These are phyloP conservation scores for Gyrodactylus salaris DNA, from an alignment of 1,140 invertebrate species.

Conservation along the genomic window DNA sequence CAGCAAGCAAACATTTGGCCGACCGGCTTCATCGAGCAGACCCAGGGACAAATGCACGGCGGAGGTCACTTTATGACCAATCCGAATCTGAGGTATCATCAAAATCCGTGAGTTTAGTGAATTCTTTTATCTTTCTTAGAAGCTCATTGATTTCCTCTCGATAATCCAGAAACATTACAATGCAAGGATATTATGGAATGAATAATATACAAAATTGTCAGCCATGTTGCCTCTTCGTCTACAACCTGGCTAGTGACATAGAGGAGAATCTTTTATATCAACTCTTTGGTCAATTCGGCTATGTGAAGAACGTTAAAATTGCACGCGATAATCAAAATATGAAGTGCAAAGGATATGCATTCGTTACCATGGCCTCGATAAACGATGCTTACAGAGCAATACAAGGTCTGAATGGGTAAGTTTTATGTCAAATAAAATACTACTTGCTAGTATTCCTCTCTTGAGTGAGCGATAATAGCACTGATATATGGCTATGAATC, in stretches of 20 bases:
- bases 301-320: slow-evolving; percentile 73
- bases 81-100: neutral
- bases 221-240: slow-evolving; percentile 80
- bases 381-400: slow-evolving; percentile 85
- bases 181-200: too few relatives aligned
- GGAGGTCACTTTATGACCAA: neutral
- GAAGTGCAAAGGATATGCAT: slow-evolving; percentile 98
- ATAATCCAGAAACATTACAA: too few relatives aligned
- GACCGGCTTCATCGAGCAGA: neutral
- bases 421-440: too few relatives aligned
- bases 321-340: slow-evolving; percentile 83
- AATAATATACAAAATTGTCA: too few relatives aligned
- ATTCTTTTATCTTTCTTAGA: neutral
- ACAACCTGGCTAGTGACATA: slow-evolving; percentile 82
- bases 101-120: neutral
- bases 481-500: too few relatives aligned
- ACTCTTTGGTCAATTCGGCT: slow-evolving; percentile 86
- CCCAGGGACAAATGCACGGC: neutral
- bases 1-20: neutral
- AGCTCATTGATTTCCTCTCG: too few relatives aligned
- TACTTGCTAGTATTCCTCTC: too few relatives aligned
- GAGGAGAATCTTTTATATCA: slow-evolving; percentile 95
- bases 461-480: too few relatives aligned
- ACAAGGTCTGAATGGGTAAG: slow-evolving; percentile 62
- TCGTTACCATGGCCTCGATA: slow-evolving; percentile 97